Evolutionary conservation across 2,888 invertebrate species (phyloP), one percentile per base, ranked within the genome.

Genomic region (Spisula subtruncata): DNA sequence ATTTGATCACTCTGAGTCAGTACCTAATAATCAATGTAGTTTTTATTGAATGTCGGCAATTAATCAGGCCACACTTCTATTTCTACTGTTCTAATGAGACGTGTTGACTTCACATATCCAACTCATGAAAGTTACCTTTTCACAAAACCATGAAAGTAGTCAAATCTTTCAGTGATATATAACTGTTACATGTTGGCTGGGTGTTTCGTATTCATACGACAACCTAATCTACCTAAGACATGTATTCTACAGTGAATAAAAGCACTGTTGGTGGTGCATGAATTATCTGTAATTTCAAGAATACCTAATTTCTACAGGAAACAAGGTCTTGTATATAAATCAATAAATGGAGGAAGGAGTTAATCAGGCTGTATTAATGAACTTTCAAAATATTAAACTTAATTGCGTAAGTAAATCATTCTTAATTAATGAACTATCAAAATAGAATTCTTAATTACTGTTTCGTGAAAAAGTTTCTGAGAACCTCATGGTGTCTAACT

Each of bases 1-100:
- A 18, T 66, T 60, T 75, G 75, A 75, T 75, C 75, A 75, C 32
- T 75, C 32, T 75, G 32, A 32, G 75, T 75, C n/a, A 8, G 35
- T 32, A 75, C 32, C 75, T 75, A 29, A 25, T 35, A 75, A 75
- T 75, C 75, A 75, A 75, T 75, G 29, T 0, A 75, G 32, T 75
- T 32, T 75, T 75, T 32, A 75, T 75, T 75, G 75, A 75, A 75
- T 75, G 75, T 32, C 75, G 12, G 32, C 75, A 32, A 75, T 75
- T 35, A 75, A 75, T 75, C 75, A 75, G 35, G 75, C 25, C 18
- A 66, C 60, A 25, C 32, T 35, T 35, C 35, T 32, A 75, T 75
- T 75, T 75, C 35, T 35, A 75, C 75, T 75, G 35, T 75, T 25
- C 25, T 81, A 84, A 84, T 84, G 84, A 84, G 84, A 75, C 51